phyloP scores from a whole-genome alignment of 2,113 vertebrate species.

The Petromus typicus region DNA sequence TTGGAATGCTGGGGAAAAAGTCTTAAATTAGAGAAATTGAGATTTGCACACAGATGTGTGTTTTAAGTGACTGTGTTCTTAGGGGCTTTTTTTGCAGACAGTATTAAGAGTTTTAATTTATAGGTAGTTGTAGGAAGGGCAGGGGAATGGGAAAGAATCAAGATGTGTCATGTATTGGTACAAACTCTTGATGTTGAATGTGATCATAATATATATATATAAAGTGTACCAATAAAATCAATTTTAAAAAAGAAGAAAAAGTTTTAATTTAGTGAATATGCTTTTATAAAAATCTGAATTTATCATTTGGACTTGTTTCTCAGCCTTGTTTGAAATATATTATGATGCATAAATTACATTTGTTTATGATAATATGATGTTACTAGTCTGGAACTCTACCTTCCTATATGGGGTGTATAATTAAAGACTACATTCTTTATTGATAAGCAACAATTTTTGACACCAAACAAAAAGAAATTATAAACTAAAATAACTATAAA shows the following conservation, averaged over 20 bases:
- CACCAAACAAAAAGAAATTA: background rate
- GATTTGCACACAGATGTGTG: background rate
- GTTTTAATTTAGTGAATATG: slow-evolving; percentile 61
- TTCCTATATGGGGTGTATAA: background rate
- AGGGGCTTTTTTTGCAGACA: slow-evolving; percentile 62
- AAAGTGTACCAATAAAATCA: too few species aligned
- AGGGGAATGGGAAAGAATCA: too few species aligned
- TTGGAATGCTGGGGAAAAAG: background rate
- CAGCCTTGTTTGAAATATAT: slow-evolving; percentile 11
- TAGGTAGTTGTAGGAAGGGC: too few species aligned
- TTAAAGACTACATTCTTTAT: slow-evolving; percentile 23
- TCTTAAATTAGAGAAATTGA: slow-evolving; percentile 2
- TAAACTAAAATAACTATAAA: slow-evolving; percentile 37
- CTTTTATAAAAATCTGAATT: slow-evolving; percentile 48
- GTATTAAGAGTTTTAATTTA: slow-evolving; percentile 67
- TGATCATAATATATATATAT: too few species aligned
- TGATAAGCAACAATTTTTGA: slow-evolving; percentile 58
- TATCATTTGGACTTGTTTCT: slow-evolving; percentile 23
- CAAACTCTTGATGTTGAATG: too few species aligned
- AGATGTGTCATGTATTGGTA: too few species aligned
- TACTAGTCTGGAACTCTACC: background rate
- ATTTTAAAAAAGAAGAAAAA: too few species aligned
- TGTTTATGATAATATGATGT: background rate
- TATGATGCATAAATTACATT: background rate
- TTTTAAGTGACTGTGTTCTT: slow-evolving; percentile 29